Percentiles rank a stretch among this genome's conserved stretches.
These are phyloP conservation scores for Patiria miniata DNA, from an alignment of 35 echinoderm and acorn worm species.

Conservation along the genomic window DNA sequence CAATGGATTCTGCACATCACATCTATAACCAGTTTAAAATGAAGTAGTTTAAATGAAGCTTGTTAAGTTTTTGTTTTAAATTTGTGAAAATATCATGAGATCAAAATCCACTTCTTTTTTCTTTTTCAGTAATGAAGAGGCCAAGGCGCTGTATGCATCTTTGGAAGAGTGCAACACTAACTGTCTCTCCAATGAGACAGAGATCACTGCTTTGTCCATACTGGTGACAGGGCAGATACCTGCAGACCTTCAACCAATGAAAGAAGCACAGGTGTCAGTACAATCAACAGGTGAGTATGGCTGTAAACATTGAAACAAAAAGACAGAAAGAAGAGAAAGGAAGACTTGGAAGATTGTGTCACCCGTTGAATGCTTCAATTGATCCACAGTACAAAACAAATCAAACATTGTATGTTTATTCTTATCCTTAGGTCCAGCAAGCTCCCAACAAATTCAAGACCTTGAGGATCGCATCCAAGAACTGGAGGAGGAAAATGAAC, in stretches of 20 bases:
- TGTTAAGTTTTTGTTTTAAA: too few species aligned
- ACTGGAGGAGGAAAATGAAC: conserved; percentile 70
- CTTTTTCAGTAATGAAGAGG: conserved; percentile 40
- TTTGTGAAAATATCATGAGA: background rate
- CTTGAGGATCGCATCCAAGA: conserved; percentile 62
- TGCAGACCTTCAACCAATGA: conserved; percentile 59
- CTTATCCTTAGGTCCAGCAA: conserved; percentile 28
- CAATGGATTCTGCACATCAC: too few species aligned
- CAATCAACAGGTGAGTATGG: background rate
- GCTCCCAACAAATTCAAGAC: conserved; percentile 48
- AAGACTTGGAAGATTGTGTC: too few species aligned
- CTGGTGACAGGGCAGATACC: conserved; percentile 83
- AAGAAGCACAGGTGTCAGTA: conserved; percentile 40
- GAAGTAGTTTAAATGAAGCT: too few species aligned
- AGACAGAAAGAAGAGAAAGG: too few species aligned
- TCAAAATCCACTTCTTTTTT: background rate
- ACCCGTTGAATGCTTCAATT: too few species aligned
- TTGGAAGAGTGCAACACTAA: conserved; percentile 59
- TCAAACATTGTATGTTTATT: background rate
- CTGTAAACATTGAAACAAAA: too few species aligned
- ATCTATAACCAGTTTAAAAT: too few species aligned
- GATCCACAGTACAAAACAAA: too few species aligned
- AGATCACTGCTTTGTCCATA: conserved; percentile 76
- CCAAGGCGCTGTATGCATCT: conserved; percentile 49
- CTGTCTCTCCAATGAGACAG: conserved; percentile 50